These are phyloP conservation scores for Nesoenas mayeri DNA, from an alignment of 2,113 vertebrate species.

Conservation along the genomic window DNA sequence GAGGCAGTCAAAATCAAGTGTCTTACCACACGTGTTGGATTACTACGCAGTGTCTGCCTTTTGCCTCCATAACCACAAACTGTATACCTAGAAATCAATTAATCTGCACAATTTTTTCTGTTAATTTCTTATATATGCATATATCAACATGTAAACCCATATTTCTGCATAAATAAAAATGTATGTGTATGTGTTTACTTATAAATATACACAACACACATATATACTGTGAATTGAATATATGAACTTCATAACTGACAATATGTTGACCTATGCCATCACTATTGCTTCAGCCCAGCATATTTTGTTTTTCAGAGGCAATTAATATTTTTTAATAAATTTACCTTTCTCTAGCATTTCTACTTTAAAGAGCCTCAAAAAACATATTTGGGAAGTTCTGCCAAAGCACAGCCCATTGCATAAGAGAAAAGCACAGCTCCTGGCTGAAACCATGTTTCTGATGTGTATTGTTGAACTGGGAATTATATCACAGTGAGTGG, in stretches of 20 bases:
- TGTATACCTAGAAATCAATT: neutral
- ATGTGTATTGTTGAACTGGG: neutral
- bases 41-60: neutral
- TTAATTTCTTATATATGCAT: neutral
- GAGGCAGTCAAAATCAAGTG: neutral
- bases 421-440: neutral
- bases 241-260: neutral
- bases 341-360: neutral
- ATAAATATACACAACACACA: neutral
- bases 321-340: neutral
- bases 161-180: neutral
- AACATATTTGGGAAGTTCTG: neutral
- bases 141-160: neutral
- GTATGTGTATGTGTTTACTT: neutral
- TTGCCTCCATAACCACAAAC: neutral
- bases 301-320: neutral
- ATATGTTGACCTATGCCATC: neutral
- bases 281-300: neutral
- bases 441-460: conserved; percentile 33
- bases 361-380: neutral
- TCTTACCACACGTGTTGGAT: rapidly evolving
- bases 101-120: neutral
- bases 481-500: neutral
- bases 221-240: neutral
- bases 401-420: neutral